These are phyloP conservation scores for Falco punctatus DNA, from an alignment of 2,113 vertebrate genomes.

Conservation along the genomic window DNA sequence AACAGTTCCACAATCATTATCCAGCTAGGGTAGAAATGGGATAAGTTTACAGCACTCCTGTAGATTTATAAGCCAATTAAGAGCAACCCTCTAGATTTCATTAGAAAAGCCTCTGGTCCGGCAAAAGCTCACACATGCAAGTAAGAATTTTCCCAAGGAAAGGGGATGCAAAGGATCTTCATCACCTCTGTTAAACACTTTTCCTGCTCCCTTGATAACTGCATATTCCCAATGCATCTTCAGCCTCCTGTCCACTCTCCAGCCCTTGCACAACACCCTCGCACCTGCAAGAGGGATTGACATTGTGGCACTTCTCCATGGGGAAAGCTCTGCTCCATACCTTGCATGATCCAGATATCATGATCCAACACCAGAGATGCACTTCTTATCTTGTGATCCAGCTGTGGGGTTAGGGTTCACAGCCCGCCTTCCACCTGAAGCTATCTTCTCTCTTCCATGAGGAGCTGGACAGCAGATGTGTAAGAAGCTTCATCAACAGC, in stretches of 20 bases:
- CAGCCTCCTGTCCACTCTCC: neutral
- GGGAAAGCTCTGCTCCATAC: neutral
- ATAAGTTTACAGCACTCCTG: conserved; percentile 41
- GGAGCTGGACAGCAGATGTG: neutral
- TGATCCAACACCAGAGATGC: neutral
- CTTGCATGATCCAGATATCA: neutral
- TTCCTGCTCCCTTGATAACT: neutral
- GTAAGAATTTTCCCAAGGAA: neutral
- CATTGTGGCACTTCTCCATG: neutral
- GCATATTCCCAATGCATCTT: neutral
- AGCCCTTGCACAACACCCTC: neutral
- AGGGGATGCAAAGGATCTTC: neutral
- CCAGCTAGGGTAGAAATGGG: conserved; percentile 1
- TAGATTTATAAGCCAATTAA: conserved; percentile 65
- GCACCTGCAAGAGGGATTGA: rapidly evolving
- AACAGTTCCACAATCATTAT: conserved; percentile 48
- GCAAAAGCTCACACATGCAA: conserved; percentile 28
- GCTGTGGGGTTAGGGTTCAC: neutral
- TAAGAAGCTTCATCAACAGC: neutral
- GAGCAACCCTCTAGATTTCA: conserved; percentile 21
- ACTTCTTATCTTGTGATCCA: neutral
- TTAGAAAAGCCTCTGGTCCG: conserved; percentile 40
- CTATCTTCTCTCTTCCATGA: neutral
- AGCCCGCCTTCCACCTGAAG: neutral
- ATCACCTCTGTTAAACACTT: neutral